Evolutionary conservation across 1,140 invertebrate species (phyloP), one percentile per base, ranked within the genome.

Genomic region (Drosophila miranda): DNA sequence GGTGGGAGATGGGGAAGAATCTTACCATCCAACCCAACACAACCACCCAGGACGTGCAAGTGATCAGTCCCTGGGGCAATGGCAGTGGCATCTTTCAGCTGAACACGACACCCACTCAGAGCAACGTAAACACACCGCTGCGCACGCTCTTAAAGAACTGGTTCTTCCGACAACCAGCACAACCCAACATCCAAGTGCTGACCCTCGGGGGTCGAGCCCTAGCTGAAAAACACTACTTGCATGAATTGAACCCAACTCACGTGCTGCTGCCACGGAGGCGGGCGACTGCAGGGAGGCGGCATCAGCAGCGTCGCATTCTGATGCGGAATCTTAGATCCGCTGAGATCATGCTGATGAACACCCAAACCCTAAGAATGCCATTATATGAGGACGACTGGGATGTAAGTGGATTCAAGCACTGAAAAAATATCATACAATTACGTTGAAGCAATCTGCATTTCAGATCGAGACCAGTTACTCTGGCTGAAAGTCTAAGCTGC

Each of bases 291-390:
- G 7, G 68, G 7, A n/a, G 63, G 2, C 63, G 48, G 2, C 28
- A 46, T 23, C 34, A 49, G 7, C 66, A 44, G 0, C 66, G 62
- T 0, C 6, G 44, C 19, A 48, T 55, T 51, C 3, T 72, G 28
- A 21, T 72, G 1, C 13, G 50, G n/a, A 72, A 72, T 23, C 45
- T 72, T 0, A 34, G 46, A 16, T n/a, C 57, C 16, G 62, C 23
- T 19, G 44, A 68, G 21, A 11, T 57, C n/a, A 57, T 52, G 14
- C 21, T 55, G 23, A 72, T 57, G 49, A 62, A 72, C 19, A n/a
- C 72, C 28, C 42, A 55, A 9, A 50, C 50, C 6, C 9, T 62
- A 0, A 50, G 57, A 19, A 42, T 63, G 16, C 69, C 69, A 5
- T 9, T 72, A 8, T 50, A 49, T 3, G 44, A 54, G 16, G 41